Evolutionary conservation across 2,113 vertebrate genomes (phyloP), one percentile per base, ranked within the genome.

Genomic region (Poeciliopsis prolifica): DNA sequence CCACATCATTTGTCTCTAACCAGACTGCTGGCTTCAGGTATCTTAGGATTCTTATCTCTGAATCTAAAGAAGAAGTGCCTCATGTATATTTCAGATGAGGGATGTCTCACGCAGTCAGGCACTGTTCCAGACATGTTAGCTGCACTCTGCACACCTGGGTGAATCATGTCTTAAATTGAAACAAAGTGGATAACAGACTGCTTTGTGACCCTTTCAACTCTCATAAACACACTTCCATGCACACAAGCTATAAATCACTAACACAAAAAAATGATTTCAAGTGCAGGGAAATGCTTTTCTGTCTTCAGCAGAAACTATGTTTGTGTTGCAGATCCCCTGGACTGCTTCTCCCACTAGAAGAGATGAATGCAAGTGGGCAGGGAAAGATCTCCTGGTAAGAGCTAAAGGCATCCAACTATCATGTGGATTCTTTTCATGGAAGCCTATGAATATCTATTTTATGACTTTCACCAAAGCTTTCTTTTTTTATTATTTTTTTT

Each of bases 311-410:
- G 30, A 28, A 68, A 75, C 33, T 87, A 26, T 86, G 75, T 90
- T 79, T 81, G 90, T 74, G 81, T 86, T 91, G 84, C 90, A 99
- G 97, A 97, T 99, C 93, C 89, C 94, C 42, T 99, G 97, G 97
- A 94, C 95, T 79, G 96, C 97, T 44, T 96, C 97, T 88, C 92
- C 95, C 72, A 94, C 95, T 87, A 95, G 95, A 83, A 95, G 96
- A 86, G 97, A 99, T 85, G 97, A 99, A 89, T 98, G 97, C 92
- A 98, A 98, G 86, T 99, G 97, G 97, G 97, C 97, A 87, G 97
- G 97, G 87, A 99, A 99, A 94, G 97, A 99, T 92, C 94, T 97
- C 76, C 89, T 94, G 89, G 97, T 99, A 95, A 96, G 95, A 88
- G 86, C 87, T 70, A 54, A 82, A 86, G 76, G 24, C 61, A 72